phyloP scores from a whole-genome alignment of 2,113 vertebrate genomes.

The Halichoeres trimaculatus region DNA sequence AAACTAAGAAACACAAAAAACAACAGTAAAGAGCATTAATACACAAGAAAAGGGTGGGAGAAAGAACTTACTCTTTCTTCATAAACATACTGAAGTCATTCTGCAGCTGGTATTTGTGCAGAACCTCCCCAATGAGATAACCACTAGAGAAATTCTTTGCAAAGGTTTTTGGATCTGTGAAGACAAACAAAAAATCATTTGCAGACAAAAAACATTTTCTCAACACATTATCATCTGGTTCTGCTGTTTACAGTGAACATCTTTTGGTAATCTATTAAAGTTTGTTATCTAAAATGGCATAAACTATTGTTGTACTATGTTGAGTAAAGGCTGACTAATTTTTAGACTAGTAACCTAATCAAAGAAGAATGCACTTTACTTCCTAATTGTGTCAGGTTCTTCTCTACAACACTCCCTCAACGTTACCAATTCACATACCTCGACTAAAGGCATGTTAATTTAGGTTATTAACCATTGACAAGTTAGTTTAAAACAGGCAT shows the following conservation, averaged over 20 bases:
- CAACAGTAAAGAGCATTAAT: not conserved
- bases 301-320: too few relatives aligned
- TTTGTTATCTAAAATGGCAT: too few relatives aligned
- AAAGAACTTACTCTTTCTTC: constrained; percentile 87
- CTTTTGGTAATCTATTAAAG: not conserved
- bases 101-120: constrained; percentile 91
- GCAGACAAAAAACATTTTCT: not conserved
- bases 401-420: too few relatives aligned
- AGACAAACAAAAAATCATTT: constrained; percentile 1
- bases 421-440: too few relatives aligned
- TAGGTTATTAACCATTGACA: too few relatives aligned
- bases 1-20: too few relatives aligned
- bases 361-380: too few relatives aligned
- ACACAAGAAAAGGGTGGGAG: not conserved
- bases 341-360: too few relatives aligned
- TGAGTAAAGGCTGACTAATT: too few relatives aligned
- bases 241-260: not conserved
- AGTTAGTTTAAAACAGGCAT: not conserved
- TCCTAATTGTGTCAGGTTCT: too few relatives aligned
- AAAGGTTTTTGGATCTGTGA: constrained; percentile 87
- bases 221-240: not conserved
- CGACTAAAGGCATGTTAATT: too few relatives aligned
- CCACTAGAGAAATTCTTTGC: constrained; percentile 90
- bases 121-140: constrained; percentile 93
- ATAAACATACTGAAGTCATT: constrained; percentile 91